A percentile compares a stretch with the other conserved stretches of the same genome.
Evolutionary conservation across 2,888 invertebrate genomes (phyloP).

Genomic region (Stenoptilia bipunctidactyla): DNA sequence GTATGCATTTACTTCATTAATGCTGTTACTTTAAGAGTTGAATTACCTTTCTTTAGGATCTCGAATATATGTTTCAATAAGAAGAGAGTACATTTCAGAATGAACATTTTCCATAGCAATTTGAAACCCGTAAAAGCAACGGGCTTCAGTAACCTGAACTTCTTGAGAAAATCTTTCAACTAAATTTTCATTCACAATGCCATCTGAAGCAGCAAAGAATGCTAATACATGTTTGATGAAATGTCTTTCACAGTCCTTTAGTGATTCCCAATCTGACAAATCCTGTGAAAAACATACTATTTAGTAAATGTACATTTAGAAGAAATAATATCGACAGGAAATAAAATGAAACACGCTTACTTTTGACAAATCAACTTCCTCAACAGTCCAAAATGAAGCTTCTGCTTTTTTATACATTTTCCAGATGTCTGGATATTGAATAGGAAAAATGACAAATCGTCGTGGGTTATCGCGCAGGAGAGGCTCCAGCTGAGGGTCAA

Average conservation of each 20-base stretch:
- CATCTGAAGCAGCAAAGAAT: constrained; percentile 99
- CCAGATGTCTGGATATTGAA: constrained; percentile 97
- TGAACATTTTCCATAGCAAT: constrained; percentile 99
- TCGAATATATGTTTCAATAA: constrained; percentile 96
- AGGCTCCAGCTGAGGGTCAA: constrained; percentile 85
- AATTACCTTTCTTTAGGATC: constrained; percentile 88
- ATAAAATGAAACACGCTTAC: too few relatives aligned
- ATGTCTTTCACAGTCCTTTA: constrained; percentile 89
- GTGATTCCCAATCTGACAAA: constrained; percentile 84
- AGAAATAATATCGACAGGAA: too few relatives aligned
- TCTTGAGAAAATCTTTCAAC: constrained; percentile 98
- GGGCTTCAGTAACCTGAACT: constrained; percentile 96
- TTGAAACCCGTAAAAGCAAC: constrained; percentile 99
- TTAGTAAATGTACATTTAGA: too few relatives aligned
- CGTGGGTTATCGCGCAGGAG: constrained; percentile 91
- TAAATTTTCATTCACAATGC: constrained; percentile 98
- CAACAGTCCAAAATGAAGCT: constrained; percentile 99
- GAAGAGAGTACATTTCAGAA: constrained; percentile 98
- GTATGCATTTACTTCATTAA: too few relatives aligned
- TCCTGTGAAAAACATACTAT: constrained; percentile 73
- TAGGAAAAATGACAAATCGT: constrained; percentile 95
- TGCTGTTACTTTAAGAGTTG: too few relatives aligned
- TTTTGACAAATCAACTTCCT: constrained; percentile 96
- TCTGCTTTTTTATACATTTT: constrained; percentile 99
- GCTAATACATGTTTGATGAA: constrained; percentile 98